Evolutionary conservation across 2,113 vertebrate genomes (phyloP).

Genomic region (Ifrita kowaldi): DNA sequence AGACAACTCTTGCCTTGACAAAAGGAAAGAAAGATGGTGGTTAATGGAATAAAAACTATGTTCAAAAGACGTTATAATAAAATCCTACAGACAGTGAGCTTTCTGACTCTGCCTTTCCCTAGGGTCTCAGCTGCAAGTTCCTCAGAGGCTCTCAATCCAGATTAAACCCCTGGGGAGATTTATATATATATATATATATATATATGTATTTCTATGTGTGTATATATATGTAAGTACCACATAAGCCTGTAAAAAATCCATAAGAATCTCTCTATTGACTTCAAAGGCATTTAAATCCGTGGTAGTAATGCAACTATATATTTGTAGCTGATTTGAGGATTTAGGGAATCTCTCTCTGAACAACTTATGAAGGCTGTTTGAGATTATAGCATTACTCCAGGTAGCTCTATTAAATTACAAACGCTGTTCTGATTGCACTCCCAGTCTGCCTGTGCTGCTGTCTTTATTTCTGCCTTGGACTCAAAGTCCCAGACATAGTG

Average conservation of each 20-base stretch:
- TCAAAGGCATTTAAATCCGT: conserved; percentile 25
- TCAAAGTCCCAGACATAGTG: neutral
- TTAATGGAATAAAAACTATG: neutral
- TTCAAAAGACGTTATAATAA: neutral
- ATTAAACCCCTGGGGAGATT: neutral
- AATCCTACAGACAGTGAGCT: neutral
- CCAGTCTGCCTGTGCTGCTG: neutral
- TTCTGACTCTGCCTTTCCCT: neutral
- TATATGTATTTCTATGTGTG: neutral
- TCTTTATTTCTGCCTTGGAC: conserved; percentile 36
- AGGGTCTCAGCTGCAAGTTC: neutral
- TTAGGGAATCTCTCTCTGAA: conserved; percentile 29
- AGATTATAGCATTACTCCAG: conserved; percentile 23
- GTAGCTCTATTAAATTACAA: conserved; percentile 46
- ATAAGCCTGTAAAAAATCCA: neutral
- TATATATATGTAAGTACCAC: neutral
- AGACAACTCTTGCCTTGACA: neutral
- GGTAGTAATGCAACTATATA: conserved; percentile 1
- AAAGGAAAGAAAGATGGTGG: neutral
- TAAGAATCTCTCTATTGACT: conserved; percentile 11
- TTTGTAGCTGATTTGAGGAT: conserved; percentile 49
- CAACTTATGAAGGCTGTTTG: neutral
- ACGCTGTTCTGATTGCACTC: neutral
- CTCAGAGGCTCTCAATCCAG: neutral
- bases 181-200: fast-evolving